Base-by-base conservation (phyloP, 2,797 vertebrate genomes). In the Ctenopoma kingsleyae region DNA sequence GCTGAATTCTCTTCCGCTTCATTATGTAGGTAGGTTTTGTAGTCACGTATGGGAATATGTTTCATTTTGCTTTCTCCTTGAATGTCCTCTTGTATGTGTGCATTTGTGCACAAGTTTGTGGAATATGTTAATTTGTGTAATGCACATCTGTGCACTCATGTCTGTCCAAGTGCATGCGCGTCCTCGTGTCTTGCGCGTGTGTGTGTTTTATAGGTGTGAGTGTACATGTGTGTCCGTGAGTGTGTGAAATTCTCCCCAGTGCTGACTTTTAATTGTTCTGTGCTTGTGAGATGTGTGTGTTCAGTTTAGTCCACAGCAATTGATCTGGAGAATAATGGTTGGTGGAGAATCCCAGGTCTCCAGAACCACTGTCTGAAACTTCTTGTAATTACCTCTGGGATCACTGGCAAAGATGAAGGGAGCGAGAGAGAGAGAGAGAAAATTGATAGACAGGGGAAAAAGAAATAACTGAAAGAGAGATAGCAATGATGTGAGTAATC, bases 291-390 rank as follows among this genome's bases (percentile, higher is more conserved):
- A 84, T 30, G 80, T 81, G 80, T 78, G 81, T 84, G 83, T 87
- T 88, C 77, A 80, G 87, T 89, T 92, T 84, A 81, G 76, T 80
- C 81, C 67, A 71, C 73, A 76, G 82, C 74, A 81, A 92, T 67
- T 91, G 90, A 90, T 92, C 87, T 86, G 72, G 62, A 87, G 83
- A 89, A 81, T 89, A 87, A 88, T 71, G 85, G 74, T 82, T 77
- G 76, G 65, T 68, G 74, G 74, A 84, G 73, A 76, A 65, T 78
- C 76, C 64, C 82, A 49, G 62, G 69, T 84, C 86, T 90, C 71
- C 46, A 54, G 67, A 87, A 84, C 76, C 78, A 74, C 60, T 61
- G 84, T 84, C 78, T 90, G 82, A 86, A 89, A 83, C 83, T 77
- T 47, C 49, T 71, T 35, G 63, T 90, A 89, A 91, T 90, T 87